These are phyloP conservation scores for Rhysida immarginata DNA, from an alignment of 1,140 invertebrate genomes.

Conservation along the genomic window DNA sequence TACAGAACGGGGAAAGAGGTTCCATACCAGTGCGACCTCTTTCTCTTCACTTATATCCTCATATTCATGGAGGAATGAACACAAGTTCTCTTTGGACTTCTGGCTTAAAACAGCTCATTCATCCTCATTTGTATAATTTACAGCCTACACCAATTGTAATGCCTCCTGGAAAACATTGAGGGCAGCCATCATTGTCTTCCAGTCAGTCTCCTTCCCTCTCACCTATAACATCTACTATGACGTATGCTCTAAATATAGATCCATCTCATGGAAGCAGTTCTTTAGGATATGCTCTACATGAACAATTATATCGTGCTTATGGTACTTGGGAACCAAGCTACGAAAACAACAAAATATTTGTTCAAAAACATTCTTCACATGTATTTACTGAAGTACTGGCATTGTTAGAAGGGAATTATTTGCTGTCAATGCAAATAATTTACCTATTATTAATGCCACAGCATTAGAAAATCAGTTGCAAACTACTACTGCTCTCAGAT, in stretches of 20 bases:
- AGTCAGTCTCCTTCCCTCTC: background rate
- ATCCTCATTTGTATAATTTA: slow-evolving; percentile 26
- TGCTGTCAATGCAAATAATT: too few species aligned
- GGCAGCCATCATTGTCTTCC: too few species aligned
- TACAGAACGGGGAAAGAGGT: slow-evolving; percentile 15
- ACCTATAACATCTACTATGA: background rate
- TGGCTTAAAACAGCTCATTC: slow-evolving; percentile 20
- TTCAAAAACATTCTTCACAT: too few species aligned
- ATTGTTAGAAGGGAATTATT: too few species aligned
- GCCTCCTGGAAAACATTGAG: background rate
- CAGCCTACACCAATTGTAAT: slow-evolving; percentile 10
- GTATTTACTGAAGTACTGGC: too few species aligned
- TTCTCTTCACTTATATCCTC: slow-evolving; percentile 30
- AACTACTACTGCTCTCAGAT: too few species aligned
- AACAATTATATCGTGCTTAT: slow-evolving; percentile 27
- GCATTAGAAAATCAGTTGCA: too few species aligned
- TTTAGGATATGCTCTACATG: slow-evolving; percentile 6
- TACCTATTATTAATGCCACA: too few species aligned
- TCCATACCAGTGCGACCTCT: slow-evolving; percentile 20
- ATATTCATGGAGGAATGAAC: slow-evolving; percentile 29
- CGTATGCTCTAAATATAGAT: background rate
- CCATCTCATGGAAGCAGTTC: background rate
- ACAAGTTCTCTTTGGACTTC: slow-evolving; percentile 15
- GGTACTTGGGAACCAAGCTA: slow-evolving; percentile 26
- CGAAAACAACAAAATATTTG: slow-evolving; percentile 1